Base-by-base conservation (phyloP, 2,888 invertebrate genomes). In the Seira sanloemensis region DNA sequence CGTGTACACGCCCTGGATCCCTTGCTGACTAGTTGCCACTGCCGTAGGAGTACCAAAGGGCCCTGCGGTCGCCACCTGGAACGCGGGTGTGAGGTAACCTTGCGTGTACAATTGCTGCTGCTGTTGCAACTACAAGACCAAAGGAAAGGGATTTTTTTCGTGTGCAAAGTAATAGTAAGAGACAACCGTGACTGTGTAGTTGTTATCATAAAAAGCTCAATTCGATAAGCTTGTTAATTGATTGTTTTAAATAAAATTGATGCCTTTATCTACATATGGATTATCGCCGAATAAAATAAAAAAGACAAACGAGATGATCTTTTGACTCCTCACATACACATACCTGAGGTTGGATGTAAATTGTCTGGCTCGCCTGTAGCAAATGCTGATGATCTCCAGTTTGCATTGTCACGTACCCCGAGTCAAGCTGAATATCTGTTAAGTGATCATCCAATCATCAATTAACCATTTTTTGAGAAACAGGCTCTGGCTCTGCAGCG, bases 391-490 rank as follows among this genome's bases (percentile, higher is more conserved):
- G 77, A 89, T 90, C 89, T 23, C 87, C 89, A 58, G 90, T 88
- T 75, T 90, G 90, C 85, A 90, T 88, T 1, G 90, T 90, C 67
- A 90, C 90, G 87, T 90, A 90, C 4, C 90, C 90, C 27, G 90
- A 90, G 85, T 90, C 90, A 74, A 90, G 87, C 65, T 89, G 88
- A 25, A 86, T 71, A 80, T 90, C 89, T 90, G 85, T 37, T 81
- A 37, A 37, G 12, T 37, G 4, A 7, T 37, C 4, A 72, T 24
- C 9, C 19, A 67, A 23, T 67, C 9, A 16, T 9, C 7, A 65
- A 65, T 12, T 50, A n/a, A n/a, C n/a, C n/a, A n/a, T n/a, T n/a
- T n/a, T n/a, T n/a, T n/a, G n/a, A n/a, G n/a, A n/a, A n/a, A n/a
- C n/a, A n/a, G n/a, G n/a, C n/a, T n/a, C n/a, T n/a, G n/a, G n/a